Evolutionary conservation across 1,140 invertebrate genomes (phyloP), one percentile per base, ranked within the genome.

Genomic region (Drosophila biarmipes): DNA sequence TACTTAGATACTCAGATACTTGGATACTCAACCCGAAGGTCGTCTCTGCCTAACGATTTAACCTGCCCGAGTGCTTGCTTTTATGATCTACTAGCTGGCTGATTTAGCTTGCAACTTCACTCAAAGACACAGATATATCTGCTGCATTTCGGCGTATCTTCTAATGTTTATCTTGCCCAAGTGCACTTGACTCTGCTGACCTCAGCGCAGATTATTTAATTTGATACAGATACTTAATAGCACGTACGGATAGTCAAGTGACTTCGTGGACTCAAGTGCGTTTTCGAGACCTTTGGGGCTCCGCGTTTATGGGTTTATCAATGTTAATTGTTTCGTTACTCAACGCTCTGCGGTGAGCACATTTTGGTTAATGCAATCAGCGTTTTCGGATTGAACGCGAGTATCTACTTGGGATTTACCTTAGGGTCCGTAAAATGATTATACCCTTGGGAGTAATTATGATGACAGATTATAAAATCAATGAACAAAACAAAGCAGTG

Each of bases 1-100:
- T 56, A 56, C 38, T 64, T 15, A 40, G 14, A 14, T 37, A 45
- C 10, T 46, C 21, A 46, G 43, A 57, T 24, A 55, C 51, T 71
- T 46, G 49, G 55, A 57, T 42, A 52, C 59, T 64, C 63, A 40
- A 12, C 8, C 10, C 8, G 62, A 87, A 89, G 82, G 82, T 79
- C 75, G 43, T 35, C 21, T 43, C 43, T 24, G 24, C 17, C 55
- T 51, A 73, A 59, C 48, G 35, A 82, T 63, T 46, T 45, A 64
- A 57, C 61, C 35, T 31, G 31, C 43, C 48, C 38, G 59, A 78
- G 63, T 80, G 69, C 82, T 75, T 86, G 34, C 64, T 61, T 86
- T 82, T 71, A 64, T 82, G 82, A 85, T 73, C 79, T 77, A 66
- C 45, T 48, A 73, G 61, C 64, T 19, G 40, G 51, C 66, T 79